Percentiles rank a stretch among this genome's conserved stretches.
Conservation (phyloP, 1,140 invertebrate genomes). For the Rhynchophorus ferrugineus region DNA sequence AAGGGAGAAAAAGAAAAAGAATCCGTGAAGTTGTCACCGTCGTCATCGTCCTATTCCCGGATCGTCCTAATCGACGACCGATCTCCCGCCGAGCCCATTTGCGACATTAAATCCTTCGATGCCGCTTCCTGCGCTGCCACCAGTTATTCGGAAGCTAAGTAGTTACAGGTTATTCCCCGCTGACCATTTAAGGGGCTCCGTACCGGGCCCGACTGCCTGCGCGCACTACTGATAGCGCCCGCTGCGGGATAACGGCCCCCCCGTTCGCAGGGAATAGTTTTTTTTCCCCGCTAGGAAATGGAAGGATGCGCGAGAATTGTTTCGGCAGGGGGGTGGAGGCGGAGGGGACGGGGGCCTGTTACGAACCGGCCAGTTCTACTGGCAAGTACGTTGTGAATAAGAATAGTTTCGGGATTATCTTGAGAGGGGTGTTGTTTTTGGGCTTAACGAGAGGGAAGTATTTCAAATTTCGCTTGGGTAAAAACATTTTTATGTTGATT, state of each 20-base stretch:
- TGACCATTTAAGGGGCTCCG: constrained; percentile 7
- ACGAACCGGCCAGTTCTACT: too few species aligned
- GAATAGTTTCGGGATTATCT: too few species aligned
- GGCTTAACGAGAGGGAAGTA: too few species aligned
- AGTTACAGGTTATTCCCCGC: constrained; percentile 11
- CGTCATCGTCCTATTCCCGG: too few species aligned
- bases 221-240: background rate
- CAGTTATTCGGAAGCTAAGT: constrained; percentile 5
- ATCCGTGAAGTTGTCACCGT: too few species aligned
- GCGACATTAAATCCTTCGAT: background rate
- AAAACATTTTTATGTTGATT: too few species aligned
- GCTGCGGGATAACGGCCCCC: background rate
- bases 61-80: background rate
- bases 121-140: background rate
- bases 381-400: too few species aligned
- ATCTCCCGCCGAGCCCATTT: background rate
- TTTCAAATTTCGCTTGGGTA: too few species aligned
- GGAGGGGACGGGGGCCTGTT: too few species aligned
- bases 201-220: background rate
- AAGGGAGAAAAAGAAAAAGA: too few species aligned
- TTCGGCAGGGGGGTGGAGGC: background rate
- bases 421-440: too few species aligned
- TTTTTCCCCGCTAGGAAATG: background rate
- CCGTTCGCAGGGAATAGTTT: background rate
- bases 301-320: too few species aligned